phyloP scores from a whole-genome alignment of 2,888 invertebrate genomes.

The Nomada fucata region DNA sequence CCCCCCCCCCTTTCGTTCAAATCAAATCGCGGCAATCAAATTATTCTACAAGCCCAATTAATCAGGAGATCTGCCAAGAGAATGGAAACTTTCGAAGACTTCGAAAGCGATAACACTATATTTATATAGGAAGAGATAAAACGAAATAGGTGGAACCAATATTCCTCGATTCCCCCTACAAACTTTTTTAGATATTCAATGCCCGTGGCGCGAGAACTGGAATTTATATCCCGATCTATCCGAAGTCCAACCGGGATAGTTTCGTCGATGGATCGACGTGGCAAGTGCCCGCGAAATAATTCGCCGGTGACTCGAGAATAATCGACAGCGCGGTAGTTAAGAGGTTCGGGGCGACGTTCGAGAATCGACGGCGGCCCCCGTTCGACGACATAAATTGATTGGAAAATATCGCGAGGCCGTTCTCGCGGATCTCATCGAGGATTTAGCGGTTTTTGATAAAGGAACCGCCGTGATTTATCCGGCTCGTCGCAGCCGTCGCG shows the following conservation, averaged over 20 bases:
- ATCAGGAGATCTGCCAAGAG: too few relatives aligned
- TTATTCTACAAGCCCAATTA: too few relatives aligned
- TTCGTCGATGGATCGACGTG: background rate
- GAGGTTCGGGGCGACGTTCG: background rate
- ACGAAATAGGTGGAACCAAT: too few relatives aligned
- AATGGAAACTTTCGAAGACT: too few relatives aligned
- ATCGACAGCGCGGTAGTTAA: background rate
- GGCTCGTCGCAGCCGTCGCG: background rate
- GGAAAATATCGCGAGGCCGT: constrained; percentile 16
- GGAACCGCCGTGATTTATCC: constrained; percentile 27
- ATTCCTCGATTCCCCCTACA: too few relatives aligned
- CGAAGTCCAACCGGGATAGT: background rate
- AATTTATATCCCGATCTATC: background rate
- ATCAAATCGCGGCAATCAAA: too few relatives aligned
- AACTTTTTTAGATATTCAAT: background rate
- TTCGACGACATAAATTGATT: constrained; percentile 19
- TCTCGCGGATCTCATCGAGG: background rate
- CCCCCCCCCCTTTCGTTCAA: too few relatives aligned
- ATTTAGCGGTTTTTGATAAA: constrained; percentile 44
- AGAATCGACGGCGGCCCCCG: background rate
- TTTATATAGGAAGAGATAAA: too few relatives aligned
- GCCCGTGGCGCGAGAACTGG: background rate
- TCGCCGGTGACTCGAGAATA: constrained; percentile 14
- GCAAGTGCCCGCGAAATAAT: background rate
- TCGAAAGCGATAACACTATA: too few relatives aligned